These are phyloP conservation scores for Diaperis boleti DNA, from an alignment of 2,888 invertebrate genomes.

Conservation along the genomic window DNA sequence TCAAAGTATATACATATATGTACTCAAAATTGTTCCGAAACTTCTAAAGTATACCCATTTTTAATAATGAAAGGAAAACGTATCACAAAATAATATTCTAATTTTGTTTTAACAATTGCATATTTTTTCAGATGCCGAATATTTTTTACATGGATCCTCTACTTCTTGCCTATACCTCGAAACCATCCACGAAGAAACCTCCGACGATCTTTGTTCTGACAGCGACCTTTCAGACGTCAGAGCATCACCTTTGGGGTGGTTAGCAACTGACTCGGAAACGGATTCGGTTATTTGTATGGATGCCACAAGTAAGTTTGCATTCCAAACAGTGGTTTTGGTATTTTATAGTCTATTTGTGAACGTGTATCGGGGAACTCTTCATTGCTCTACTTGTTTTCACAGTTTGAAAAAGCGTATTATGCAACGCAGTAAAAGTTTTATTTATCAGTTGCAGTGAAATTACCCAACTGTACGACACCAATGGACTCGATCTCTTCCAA, in stretches of 20 bases:
- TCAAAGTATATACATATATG: too few species aligned
- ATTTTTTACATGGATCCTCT: conserved; percentile 62
- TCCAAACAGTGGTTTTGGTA: too few species aligned
- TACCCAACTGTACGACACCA: conserved; percentile 1
- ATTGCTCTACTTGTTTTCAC: not conserved
- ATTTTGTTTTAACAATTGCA: too few species aligned
- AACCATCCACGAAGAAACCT: conserved; percentile 90
- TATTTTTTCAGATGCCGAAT: conserved; percentile 68
- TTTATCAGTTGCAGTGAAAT: conserved; percentile 2
- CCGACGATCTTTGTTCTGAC: conserved; percentile 84
- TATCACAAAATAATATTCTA: too few species aligned
- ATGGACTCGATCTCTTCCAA: conserved; percentile 10
- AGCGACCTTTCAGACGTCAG: conserved; percentile 70
- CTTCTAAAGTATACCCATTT: too few species aligned
- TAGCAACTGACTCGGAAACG: conserved; percentile 80
- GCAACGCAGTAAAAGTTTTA: conserved; percentile 16
- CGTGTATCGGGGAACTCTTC: not conserved
- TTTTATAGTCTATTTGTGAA: not conserved
- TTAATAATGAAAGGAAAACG: too few species aligned
- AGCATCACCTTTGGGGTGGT: conserved; percentile 66
- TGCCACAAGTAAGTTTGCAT: conserved; percentile 62
- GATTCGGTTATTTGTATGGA: conserved; percentile 84
- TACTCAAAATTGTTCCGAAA: too few species aligned
- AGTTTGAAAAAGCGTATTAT: conserved; percentile 15
- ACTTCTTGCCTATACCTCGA: conserved; percentile 80